These are phyloP conservation scores for Psilopsiagon aurifrons DNA, from an alignment of 2,113 vertebrate genomes.

Conservation along the genomic window DNA sequence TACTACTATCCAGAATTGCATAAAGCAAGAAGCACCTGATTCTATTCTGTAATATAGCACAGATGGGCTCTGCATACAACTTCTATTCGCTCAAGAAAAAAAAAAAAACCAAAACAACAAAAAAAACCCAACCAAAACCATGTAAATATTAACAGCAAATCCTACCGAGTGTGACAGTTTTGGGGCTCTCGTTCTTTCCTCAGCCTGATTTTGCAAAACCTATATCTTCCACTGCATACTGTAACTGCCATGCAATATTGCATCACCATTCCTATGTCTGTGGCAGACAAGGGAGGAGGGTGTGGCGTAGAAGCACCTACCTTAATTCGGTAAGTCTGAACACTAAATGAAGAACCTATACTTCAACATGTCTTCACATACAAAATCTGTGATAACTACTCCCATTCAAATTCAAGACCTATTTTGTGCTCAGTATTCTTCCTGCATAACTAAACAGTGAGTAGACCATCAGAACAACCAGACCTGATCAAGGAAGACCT, in stretches of 20 bases:
- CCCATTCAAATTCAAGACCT: not conserved
- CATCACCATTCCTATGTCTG: slow-evolving; percentile 39
- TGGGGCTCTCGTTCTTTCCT: slow-evolving; percentile 8
- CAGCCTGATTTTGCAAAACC: not conserved
- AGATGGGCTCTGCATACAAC: not conserved
- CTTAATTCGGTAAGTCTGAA: not conserved
- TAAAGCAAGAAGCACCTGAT: not conserved
- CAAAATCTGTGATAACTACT: not conserved
- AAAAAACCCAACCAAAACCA: not conserved
- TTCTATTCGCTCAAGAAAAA: not conserved
- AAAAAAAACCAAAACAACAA: not conserved
- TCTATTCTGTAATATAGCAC: not conserved
- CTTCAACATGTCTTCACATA: not conserved
- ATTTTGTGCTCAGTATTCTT: not conserved
- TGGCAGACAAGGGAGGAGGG: slow-evolving; percentile 34
- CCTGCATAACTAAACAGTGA: not conserved
- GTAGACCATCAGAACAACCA: not conserved
- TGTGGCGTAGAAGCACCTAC: slow-evolving; percentile 25
- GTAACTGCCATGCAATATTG: slow-evolving; percentile 37
- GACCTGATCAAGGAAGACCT: not conserved
- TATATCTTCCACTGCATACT: slow-evolving; percentile 2
- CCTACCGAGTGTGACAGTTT: not conserved
- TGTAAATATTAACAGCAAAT: not conserved
- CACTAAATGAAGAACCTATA: not conserved
- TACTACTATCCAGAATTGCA: not conserved